phyloP scores from a whole-genome alignment of 2,888 invertebrate genomes.

The Proisotoma minuta region DNA sequence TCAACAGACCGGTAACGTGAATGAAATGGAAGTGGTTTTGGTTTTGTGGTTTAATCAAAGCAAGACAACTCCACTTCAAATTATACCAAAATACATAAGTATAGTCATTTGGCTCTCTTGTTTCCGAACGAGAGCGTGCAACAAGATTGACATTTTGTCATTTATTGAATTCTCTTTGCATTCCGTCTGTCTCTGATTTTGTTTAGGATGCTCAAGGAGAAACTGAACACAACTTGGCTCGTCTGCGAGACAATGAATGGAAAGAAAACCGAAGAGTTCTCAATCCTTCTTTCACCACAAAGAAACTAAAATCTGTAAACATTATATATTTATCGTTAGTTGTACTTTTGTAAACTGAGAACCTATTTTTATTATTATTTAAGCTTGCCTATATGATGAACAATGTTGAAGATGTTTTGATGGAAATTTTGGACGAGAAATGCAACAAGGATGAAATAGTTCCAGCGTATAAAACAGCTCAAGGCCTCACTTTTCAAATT shows the following conservation, averaged over 20 bases:
- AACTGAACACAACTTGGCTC: slow-evolving; percentile 43
- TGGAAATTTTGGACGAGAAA: slow-evolving; percentile 46
- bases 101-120: too few species aligned
- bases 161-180: background rate
- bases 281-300: slow-evolving; percentile 45
- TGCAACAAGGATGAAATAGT: slow-evolving; percentile 36
- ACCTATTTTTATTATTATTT: background rate
- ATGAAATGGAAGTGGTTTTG: too few species aligned
- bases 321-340: slow-evolving; percentile 20
- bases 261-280: slow-evolving; percentile 45
- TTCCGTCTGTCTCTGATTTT: background rate
- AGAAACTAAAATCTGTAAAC: slow-evolving; percentile 44
- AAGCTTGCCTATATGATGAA: slow-evolving; percentile 46
- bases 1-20: slow-evolving; percentile 45
- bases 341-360: background rate
- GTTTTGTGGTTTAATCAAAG: too few species aligned
- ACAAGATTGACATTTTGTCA: slow-evolving; percentile 2
- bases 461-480: slow-evolving; percentile 42
- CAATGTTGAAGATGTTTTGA: slow-evolving; percentile 42
- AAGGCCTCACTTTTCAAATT: slow-evolving; percentile 44
- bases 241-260: slow-evolving; percentile 45
- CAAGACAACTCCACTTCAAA: too few species aligned
- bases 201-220: slow-evolving; percentile 44
- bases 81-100: too few species aligned
- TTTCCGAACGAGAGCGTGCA: too few species aligned